Conservation (phyloP, 2,888 invertebrate genomes). For the Syrphus vitripennis region DNA sequence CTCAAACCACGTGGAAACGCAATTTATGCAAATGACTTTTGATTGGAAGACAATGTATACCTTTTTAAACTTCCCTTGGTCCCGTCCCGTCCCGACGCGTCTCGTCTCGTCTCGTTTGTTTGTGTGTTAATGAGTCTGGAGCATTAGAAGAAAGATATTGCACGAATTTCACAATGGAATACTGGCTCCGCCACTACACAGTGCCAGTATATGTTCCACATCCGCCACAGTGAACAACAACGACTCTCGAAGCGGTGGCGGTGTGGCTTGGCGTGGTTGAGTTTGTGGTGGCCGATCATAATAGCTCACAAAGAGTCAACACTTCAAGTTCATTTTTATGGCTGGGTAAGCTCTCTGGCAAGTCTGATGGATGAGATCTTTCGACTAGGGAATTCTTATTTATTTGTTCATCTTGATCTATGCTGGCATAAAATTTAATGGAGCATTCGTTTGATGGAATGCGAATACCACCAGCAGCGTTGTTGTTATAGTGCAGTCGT, state of each 20-base stretch:
- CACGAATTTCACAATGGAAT: slow-evolving; percentile 43
- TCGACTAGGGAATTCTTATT: slow-evolving; percentile 74
- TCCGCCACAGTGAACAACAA: slow-evolving; percentile 60
- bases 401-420: slow-evolving; percentile 79
- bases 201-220: slow-evolving; percentile 52
- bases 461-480: slow-evolving; percentile 53
- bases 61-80: neutral
- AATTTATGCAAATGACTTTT: slow-evolving; percentile 58
- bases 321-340: slow-evolving; percentile 77
- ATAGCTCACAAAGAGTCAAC: slow-evolving; percentile 49
- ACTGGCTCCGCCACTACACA: slow-evolving; percentile 2
- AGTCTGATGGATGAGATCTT: slow-evolving; percentile 54
- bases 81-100: neutral
- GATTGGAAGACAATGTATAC: slow-evolving; percentile 59
- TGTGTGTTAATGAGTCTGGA: slow-evolving; percentile 56
- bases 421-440: slow-evolving; percentile 78
- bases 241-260: neutral
- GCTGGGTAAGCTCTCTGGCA: slow-evolving; percentile 73
- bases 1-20: slow-evolving; percentile 61
- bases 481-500: neutral
- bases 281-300: slow-evolving; percentile 30
- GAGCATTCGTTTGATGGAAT: slow-evolving; percentile 74
- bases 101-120: neutral
- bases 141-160: slow-evolving; percentile 45
- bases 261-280: neutral